Evolutionary conservation across 1,140 invertebrate species (phyloP).

Genomic region (Anastrepha obliqua): DNA sequence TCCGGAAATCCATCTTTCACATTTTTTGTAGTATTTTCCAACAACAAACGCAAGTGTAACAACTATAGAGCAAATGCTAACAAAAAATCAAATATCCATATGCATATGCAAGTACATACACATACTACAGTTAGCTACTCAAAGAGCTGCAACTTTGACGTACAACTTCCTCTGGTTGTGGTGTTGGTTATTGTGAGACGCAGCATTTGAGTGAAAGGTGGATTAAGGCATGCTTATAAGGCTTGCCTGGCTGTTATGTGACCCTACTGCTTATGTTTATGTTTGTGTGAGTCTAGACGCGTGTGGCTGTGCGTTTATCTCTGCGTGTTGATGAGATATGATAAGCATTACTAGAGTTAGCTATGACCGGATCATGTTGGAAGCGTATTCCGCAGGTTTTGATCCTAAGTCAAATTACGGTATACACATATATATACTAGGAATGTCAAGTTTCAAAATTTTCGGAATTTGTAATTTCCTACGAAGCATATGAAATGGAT

Average conservation of each 20-base stretch:
- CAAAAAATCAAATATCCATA: background rate
- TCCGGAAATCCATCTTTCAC: constrained; percentile 48
- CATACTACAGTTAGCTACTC: background rate
- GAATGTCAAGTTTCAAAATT: too few species aligned
- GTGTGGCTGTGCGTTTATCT: background rate
- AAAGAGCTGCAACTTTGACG: background rate
- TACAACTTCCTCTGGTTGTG: background rate
- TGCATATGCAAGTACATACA: background rate
- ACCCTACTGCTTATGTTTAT: background rate
- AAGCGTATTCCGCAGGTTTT: too few species aligned
- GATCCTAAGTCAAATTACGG: too few species aligned
- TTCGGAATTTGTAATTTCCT: too few species aligned
- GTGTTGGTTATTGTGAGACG: background rate
- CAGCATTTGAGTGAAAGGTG: constrained; percentile 29
- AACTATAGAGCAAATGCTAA: background rate
- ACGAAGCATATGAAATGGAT: too few species aligned
- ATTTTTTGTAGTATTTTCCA: constrained; percentile 28
- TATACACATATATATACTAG: too few species aligned
- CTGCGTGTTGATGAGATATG: background rate
- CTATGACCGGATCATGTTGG: too few species aligned
- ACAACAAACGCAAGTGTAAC: background rate
- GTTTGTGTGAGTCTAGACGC: background rate
- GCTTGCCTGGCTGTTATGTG: background rate
- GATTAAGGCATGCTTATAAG: constrained; percentile 11
- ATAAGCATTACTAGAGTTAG: background rate